phyloP scores from a whole-genome alignment of 2,113 vertebrate genomes.

The Eidolon helvum region DNA sequence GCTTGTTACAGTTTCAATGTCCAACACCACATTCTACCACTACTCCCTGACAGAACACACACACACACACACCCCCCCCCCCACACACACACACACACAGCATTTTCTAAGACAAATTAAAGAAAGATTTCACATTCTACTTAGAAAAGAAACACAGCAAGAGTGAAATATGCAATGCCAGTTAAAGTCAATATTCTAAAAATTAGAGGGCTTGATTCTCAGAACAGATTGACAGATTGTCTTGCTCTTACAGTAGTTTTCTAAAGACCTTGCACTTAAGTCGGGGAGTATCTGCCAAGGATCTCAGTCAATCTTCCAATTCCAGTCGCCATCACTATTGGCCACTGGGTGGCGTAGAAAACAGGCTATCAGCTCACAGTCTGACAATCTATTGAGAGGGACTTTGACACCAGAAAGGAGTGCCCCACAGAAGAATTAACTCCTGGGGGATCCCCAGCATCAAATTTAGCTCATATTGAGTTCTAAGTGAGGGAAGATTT shows the following conservation, averaged over 20 bases:
- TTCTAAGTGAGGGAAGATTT: neutral
- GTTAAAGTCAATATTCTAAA: constrained; percentile 60
- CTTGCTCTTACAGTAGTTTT: constrained; percentile 42
- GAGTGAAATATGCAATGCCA: constrained; percentile 26
- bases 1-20: neutral
- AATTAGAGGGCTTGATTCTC: neutral
- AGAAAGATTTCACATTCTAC: neutral
- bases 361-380: neutral
- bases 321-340: neutral
- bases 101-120: constrained; percentile 39
- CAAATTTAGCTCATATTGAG: neutral
- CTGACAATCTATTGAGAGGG: neutral
- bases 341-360: neutral
- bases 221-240: neutral
- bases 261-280: constrained; percentile 50
- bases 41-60: neutral
- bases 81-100: neutral
- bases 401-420: neutral
- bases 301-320: neutral
- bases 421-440: neutral
- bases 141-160: constrained; percentile 51
- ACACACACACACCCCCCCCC: neutral
- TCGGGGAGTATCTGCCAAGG: constrained; percentile 31
- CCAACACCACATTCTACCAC: neutral
- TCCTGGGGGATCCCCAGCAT: neutral